Evolutionary conservation across 1,140 invertebrate genomes (phyloP).

Genomic region (Achatina immaculata): DNA sequence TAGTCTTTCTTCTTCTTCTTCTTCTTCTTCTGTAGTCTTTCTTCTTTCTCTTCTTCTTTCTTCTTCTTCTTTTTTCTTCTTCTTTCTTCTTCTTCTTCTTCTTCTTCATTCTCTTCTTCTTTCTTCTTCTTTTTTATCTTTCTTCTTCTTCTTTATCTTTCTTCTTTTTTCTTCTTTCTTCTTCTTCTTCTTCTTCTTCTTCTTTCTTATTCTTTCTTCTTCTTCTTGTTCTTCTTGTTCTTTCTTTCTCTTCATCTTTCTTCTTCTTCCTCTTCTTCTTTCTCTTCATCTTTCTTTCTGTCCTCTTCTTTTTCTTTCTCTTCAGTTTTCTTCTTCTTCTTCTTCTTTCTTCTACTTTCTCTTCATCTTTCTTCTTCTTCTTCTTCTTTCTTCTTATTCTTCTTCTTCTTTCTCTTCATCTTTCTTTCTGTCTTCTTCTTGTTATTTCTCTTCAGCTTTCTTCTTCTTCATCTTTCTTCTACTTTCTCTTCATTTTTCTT

Average conservation of each 20-base stretch:
- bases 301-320: background rate
- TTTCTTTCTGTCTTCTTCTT: too few species aligned
- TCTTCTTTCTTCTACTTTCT: too few species aligned
- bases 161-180: constrained; percentile 35
- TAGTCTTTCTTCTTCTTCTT: background rate
- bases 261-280: background rate
- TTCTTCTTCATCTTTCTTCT: too few species aligned
- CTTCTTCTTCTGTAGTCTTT: background rate
- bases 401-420: too few species aligned
- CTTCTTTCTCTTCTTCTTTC: background rate
- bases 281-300: too few species aligned
- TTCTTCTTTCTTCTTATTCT: too few species aligned
- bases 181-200: constrained; percentile 5
- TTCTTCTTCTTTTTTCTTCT: background rate
- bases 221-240: background rate
- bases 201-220: background rate
- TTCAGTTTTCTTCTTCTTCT: background rate
- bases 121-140: background rate
- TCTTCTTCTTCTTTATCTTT: background rate
- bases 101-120: background rate
- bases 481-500: too few species aligned
- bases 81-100: background rate
- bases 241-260: constrained; percentile 8
- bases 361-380: too few species aligned
- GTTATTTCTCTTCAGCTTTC: too few species aligned